Evolutionary conservation across 2,888 invertebrate genomes (phyloP), one percentile per base, ranked within the genome.

Genomic region (Yponomeuta evonymella): DNA sequence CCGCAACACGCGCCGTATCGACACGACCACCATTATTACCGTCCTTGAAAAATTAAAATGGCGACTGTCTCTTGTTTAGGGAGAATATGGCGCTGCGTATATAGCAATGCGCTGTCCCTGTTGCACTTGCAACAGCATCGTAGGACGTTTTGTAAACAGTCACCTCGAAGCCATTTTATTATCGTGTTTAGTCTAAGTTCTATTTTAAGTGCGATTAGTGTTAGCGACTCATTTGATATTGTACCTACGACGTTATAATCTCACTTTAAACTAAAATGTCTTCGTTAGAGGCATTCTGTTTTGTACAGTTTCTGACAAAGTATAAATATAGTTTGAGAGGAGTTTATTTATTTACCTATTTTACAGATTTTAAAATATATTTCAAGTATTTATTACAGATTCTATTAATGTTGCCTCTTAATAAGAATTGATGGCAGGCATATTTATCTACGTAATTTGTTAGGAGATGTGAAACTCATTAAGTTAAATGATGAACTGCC

Each of bases 171-270:
- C 90, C 89, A 90, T 89, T 58, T 58, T 58, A 58, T 58, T 83
- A 88, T 87, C 86, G 84, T 86, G n/a, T 84, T 74, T 90, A 90
- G 85, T 75, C 75, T 91, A 90, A 90, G 90, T 79, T 80, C 76
- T 84, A 70, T 48, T 70, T 48, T 62, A 70, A 89, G 89, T 82
- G 83, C 83, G 86, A 81, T 81, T 83, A 88, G 85, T 75, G 81
- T 58, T 86, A 87, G 81, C 85, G 79, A 86, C 81, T 85, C 85
- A 81, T 83, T 58, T 78, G 81, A 84, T 86, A 86, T 82, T 90
- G 89, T 91, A 90, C 86, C 88, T 89, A 84, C 82, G 80, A 86
- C 85, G 85, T 89, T 88, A 82, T 84, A 84, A 79, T 86, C 79
- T 79, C 84, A 81, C 83, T 83, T 79, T 77, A 79, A 77, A 78